These are phyloP conservation scores for Siniperca chuatsi DNA, from an alignment of 2,113 vertebrate species.

Conservation along the genomic window DNA sequence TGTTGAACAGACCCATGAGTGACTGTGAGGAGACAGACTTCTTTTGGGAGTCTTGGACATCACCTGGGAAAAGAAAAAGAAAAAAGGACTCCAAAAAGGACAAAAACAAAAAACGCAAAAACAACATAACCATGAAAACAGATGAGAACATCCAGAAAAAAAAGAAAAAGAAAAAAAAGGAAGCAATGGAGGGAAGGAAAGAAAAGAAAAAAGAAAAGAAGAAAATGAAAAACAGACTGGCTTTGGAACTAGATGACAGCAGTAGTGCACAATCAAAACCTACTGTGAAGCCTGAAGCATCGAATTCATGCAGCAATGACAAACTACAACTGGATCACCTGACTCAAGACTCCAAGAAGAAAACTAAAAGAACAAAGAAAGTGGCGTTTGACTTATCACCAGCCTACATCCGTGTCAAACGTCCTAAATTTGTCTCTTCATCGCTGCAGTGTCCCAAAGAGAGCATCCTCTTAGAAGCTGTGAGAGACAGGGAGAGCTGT, in stretches of 20 bases:
- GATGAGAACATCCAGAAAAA: conserved; percentile 2
- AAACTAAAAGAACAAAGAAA: conserved; percentile 67
- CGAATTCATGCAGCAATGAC: neutral
- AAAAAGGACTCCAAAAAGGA: conserved; percentile 68
- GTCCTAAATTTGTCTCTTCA: conserved; percentile 1
- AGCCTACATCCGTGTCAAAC: conserved; percentile 22
- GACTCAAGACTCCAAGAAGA: conserved; percentile 20
- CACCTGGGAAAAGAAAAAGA: conserved; percentile 41
- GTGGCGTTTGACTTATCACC: conserved; percentile 73
- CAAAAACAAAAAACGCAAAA: conserved; percentile 9
- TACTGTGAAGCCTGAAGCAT: neutral
- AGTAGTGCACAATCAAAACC: neutral
- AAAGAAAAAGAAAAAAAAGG: conserved; percentile 46
- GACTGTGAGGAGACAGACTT: conserved; percentile 33
- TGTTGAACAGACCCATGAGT: conserved; percentile 63
- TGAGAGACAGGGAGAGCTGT: neutral
- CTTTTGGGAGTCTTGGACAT: conserved; percentile 10
- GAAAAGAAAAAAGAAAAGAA: conserved; percentile 61
- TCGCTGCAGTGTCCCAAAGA: neutral
- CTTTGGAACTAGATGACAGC: neutral
- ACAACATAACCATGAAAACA: neutral
- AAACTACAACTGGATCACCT: neutral
- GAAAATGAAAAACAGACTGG: conserved; percentile 40
- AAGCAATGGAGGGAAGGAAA: conserved; percentile 36
- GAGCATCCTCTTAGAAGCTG: neutral